These are phyloP conservation scores for Platorchestia sp. DNA, from an alignment of 1,140 invertebrate genomes.

Conservation along the genomic window DNA sequence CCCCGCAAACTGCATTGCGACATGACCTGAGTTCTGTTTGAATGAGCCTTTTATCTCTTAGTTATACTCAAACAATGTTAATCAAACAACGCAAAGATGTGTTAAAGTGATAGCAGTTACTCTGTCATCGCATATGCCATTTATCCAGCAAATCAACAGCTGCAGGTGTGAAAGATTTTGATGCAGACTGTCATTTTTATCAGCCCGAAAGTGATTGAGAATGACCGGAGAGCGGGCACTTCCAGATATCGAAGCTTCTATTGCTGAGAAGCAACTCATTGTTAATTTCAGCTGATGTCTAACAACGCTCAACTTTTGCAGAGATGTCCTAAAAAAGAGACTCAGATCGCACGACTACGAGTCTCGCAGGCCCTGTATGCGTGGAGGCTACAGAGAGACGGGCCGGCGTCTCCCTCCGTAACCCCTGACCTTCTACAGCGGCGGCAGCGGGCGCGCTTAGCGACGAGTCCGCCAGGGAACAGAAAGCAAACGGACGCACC, in stretches of 20 bases:
- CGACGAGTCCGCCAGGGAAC: neutral
- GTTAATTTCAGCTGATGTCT: neutral
- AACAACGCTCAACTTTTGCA: no score
- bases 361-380: neutral
- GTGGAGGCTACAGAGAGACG: neutral
- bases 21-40: neutral
- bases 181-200: neutral
- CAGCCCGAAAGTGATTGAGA: neutral
- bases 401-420: neutral
- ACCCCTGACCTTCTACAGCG: neutral
- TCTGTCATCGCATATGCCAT: no score
- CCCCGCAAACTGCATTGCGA: neutral
- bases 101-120: no score
- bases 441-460: no score
- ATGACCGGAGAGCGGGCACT: neutral
- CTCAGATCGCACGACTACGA: neutral
- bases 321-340: no score
- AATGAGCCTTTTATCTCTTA: neutral
- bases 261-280: neutral
- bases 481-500: neutral
- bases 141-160: neutral
- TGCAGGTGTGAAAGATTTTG: neutral
- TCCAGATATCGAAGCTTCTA: neutral
- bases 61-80: neutral
- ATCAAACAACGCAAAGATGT: no score